Evolutionary conservation across 2,113 vertebrate genomes (phyloP).

Genomic region (Apteryx mantelli): DNA sequence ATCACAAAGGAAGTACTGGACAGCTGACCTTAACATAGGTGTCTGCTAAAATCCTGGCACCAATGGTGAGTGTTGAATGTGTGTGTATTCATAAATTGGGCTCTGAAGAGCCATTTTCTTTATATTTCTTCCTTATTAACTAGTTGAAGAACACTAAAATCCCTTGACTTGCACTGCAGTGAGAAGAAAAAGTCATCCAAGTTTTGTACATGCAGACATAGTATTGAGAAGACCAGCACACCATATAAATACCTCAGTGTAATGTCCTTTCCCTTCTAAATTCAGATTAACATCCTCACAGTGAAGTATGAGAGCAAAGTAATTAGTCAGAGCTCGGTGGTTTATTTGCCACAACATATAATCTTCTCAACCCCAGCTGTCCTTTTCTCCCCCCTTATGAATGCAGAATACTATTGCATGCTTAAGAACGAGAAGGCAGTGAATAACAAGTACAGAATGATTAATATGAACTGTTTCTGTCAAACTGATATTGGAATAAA

Average conservation of each 20-base stretch:
- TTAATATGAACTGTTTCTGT: conserved; percentile 48
- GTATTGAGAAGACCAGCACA: not conserved
- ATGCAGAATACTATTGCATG: not conserved
- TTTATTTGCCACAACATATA: conserved; percentile 3
- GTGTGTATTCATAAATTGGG: not conserved
- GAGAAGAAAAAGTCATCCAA: not conserved
- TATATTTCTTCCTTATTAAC: not conserved
- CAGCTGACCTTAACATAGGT: not conserved
- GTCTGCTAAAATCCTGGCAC: not conserved
- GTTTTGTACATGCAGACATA: not conserved
- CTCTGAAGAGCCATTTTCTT: not conserved
- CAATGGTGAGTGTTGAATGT: not conserved
- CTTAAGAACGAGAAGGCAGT: conserved; percentile 29
- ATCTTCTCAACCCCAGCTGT: conserved; percentile 30
- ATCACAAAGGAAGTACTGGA: not conserved
- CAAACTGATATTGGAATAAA: conserved; percentile 54
- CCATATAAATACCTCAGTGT: not conserved
- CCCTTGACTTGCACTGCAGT: not conserved
- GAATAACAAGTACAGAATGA: conserved; percentile 29
- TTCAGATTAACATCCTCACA: conserved; percentile 9
- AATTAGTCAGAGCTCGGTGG: conserved; percentile 9
- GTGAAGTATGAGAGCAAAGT: conserved; percentile 1
- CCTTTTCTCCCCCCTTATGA: not conserved
- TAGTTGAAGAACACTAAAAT: not conserved
- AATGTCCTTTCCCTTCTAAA: conserved; percentile 1